These are phyloP conservation scores for Saturnia japonica DNA, from an alignment of 2,888 invertebrate genomes.

Conservation along the genomic window DNA sequence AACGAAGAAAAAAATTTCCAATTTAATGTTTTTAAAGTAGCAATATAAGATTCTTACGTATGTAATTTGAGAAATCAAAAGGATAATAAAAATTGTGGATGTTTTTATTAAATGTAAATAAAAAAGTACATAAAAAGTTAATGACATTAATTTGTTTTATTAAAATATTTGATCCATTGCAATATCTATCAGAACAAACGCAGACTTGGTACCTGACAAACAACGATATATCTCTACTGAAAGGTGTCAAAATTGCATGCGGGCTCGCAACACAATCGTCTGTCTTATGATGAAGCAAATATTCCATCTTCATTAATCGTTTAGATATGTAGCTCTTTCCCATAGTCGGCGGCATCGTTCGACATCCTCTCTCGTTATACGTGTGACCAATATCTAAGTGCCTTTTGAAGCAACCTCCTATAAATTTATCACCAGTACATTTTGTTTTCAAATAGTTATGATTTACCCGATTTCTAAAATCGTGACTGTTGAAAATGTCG, in stretches of 20 bases:
- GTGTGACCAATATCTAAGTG: constrained; percentile 40
- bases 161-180: constrained; percentile 40
- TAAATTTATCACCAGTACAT: constrained; percentile 24
- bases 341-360: constrained; percentile 36
- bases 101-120: constrained; percentile 3
- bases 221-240: constrained; percentile 50
- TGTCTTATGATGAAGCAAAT: constrained; percentile 25
- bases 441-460: constrained; percentile 20
- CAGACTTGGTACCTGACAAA: constrained; percentile 58
- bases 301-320: constrained; percentile 39
- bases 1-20: not conserved
- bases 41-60: not conserved
- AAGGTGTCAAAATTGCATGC: constrained; percentile 52
- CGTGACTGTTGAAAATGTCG: constrained; percentile 27
- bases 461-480: not conserved
- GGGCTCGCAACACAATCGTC: constrained; percentile 54
- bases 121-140: constrained; percentile 21
- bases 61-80: not conserved
- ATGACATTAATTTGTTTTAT: constrained; percentile 19
- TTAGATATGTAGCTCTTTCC: constrained; percentile 41
- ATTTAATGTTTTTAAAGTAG: not conserved
- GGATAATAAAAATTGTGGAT: not conserved
- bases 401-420: constrained; percentile 41
- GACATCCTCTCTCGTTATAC: constrained; percentile 54
- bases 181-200: constrained; percentile 48